Evolutionary conservation across 1,140 invertebrate species (phyloP).

Genomic region (Capitella teleta): DNA sequence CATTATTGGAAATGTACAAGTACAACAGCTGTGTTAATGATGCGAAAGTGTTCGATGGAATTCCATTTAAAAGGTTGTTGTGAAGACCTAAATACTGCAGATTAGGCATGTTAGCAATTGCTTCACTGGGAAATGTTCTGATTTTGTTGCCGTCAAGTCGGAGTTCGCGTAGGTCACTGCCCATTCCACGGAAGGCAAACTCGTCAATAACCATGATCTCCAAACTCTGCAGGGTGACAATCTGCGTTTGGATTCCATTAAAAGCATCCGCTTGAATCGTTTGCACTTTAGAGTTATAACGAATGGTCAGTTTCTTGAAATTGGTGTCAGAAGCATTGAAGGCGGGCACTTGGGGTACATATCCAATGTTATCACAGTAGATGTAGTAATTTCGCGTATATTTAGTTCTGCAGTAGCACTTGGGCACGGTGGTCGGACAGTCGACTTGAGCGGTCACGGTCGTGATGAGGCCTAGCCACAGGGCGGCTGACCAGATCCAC

Average conservation of each 20-base stretch:
- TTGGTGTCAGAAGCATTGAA: background rate
- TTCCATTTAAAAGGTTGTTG: no score
- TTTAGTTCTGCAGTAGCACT: background rate
- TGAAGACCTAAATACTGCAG: conserved; percentile 3
- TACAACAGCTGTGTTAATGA: no score
- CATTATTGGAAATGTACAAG: no score
- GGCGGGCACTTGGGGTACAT: background rate
- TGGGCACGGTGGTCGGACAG: background rate
- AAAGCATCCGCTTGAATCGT: background rate
- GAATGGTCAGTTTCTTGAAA: background rate
- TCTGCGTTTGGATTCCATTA: background rate
- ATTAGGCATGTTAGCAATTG: background rate
- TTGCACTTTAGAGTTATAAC: background rate
- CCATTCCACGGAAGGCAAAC: background rate
- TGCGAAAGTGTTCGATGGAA: no score
- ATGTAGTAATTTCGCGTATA: background rate
- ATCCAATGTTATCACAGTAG: conserved; percentile 1
- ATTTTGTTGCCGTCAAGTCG: conserved; percentile 75
- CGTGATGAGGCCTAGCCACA: no score
- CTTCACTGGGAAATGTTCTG: conserved; percentile 22
- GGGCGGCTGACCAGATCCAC: no score
- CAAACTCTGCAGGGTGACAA: background rate
- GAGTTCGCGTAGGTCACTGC: conserved; percentile 61
- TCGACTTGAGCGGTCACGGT: no score
- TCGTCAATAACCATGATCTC: background rate